Base-by-base conservation (phyloP, 1,140 invertebrate species). In the Pogonognathellus flavescens region DNA sequence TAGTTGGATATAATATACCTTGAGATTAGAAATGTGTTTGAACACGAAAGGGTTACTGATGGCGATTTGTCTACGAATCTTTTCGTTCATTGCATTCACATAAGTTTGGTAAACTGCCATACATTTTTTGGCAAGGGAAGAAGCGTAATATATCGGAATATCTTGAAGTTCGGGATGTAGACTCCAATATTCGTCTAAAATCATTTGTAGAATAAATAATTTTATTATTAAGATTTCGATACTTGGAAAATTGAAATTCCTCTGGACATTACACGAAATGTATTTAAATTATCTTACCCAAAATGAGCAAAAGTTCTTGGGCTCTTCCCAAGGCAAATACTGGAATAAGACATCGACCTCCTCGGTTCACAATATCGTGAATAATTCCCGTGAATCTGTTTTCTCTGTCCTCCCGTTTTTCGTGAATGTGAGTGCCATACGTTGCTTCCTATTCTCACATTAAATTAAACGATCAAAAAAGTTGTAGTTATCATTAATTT, bases 21-120 rank as follows among this genome's bases (percentile, higher is more conserved):
- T 99, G 0, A 99, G 91, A 92, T 99, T 99, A 8, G 97, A 98
- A 88, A 99, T 99, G 90, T 99, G 98, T 89, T 98, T 96, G 91
- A 99, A 99, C 2, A 99, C 96, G 92, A 99, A 99, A 0, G 99
- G 99, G 90, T 98, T 99, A 86, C 93, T 93, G 52, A 99, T 95
- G 0, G 97, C 96, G 89, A 99, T 99, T 92, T 99, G 98, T 9
- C 97, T 91, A 20, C 95, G 93, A 88, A 99, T 99, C 90, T 95
- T 95, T 88, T 99, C 97, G 90, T 99, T 99, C 99, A 99, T 99
- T 0, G 98, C 98, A 92, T 99, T 99, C 0, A 99, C 95, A 90
- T 99, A 99, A 0, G 98, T 99, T 91, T 99, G 98, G 92, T 99
- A 99, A 0, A 99, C 98, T 84, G 97, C 96, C 98, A 99, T 99